Percentiles rank a stretch among this genome's conserved stretches.
Evolutionary conservation across 2,113 vertebrate species (phyloP).

Genomic region (Oophaga pumilio): DNA sequence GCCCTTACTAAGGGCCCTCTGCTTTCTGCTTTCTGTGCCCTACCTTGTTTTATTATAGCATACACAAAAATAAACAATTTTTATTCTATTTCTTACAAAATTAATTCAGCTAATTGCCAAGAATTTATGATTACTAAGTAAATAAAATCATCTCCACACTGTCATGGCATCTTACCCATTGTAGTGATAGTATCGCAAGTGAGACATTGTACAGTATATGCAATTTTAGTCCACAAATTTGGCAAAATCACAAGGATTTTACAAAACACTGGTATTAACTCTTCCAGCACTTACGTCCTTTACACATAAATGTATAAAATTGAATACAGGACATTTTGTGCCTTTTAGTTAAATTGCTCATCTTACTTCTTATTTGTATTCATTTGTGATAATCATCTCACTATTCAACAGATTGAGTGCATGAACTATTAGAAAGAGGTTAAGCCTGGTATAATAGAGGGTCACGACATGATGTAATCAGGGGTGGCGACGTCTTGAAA

Average conservation of each 20-base stretch:
- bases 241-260: not conserved
- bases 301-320: not conserved
- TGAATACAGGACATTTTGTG: not conserved
- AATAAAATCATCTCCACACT: no score
- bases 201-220: no score
- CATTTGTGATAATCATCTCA: not conserved
- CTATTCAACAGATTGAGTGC: constrained; percentile 3
- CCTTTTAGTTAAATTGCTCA: not conserved
- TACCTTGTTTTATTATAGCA: no score
- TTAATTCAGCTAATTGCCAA: no score
- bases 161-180: no score
- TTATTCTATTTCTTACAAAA: no score
- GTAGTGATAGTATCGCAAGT: no score
- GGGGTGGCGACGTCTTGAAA: not conserved
- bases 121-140: no score
- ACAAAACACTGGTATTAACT: not conserved
- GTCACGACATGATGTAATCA: not conserved
- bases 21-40: no score
- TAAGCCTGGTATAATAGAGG: not conserved
- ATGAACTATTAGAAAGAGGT: not conserved
- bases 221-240: not conserved
- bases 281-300: not conserved
- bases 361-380: not conserved
- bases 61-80: no score
- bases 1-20: no score